These are phyloP conservation scores for Puntigrus tetrazona DNA, from an alignment of 2,113 vertebrate species.

Conservation along the genomic window DNA sequence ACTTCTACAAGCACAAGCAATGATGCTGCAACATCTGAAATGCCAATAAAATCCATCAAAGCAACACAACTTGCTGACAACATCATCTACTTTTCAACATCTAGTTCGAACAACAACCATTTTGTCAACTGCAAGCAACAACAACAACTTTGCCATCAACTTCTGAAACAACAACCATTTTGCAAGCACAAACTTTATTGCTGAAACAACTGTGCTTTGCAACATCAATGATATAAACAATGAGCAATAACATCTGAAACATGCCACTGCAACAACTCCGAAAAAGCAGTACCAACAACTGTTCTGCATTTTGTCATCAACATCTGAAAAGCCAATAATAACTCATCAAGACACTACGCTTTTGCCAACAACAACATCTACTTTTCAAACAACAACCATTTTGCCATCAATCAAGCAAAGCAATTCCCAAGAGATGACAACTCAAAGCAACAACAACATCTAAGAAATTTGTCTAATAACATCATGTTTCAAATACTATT, in stretches of 20 bases:
- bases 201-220: too few species aligned
- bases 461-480: not conserved
- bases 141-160: too few species aligned
- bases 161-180: not conserved
- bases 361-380: not conserved
- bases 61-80: not conserved
- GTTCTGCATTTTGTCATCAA: not conserved
- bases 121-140: not conserved
- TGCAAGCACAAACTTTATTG: not conserved
- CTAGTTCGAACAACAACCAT: not conserved
- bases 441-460: too few species aligned
- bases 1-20: not conserved
- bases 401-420: not conserved
- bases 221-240: too few species aligned
- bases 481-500: not conserved
- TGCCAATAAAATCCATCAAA: not conserved
- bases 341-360: not conserved
- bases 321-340: not conserved
- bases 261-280: too few species aligned
- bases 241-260: too few species aligned
- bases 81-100: too few species aligned
- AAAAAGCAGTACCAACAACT: too few species aligned
- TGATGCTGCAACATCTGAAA: not conserved
- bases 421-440: too few species aligned
- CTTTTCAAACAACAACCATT: rapidly evolving